A percentile compares a stretch with the other conserved stretches of the same genome.
Conservation (phyloP, 2,888 invertebrate species). For the Tridacna gigas region DNA sequence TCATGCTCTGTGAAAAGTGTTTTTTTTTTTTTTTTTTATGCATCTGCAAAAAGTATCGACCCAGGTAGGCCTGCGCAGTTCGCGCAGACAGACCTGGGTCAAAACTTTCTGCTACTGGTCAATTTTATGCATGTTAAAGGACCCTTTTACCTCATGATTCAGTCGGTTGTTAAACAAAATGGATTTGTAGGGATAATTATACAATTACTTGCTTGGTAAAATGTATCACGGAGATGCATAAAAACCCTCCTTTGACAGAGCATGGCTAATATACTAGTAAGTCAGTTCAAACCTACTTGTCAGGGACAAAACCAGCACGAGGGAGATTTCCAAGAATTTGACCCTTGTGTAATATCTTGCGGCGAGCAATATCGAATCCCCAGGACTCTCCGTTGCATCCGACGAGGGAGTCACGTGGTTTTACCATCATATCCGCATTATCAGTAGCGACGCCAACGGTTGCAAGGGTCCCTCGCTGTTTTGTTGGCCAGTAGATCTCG, state of each 20-base stretch:
- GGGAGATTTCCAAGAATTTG: slow-evolving; percentile 45
- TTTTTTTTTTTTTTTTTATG: no score
- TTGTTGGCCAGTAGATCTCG: slow-evolving; percentile 54
- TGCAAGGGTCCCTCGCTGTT: slow-evolving; percentile 44
- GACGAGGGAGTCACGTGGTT: slow-evolving; percentile 60
- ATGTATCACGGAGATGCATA: no score
- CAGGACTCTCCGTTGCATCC: slow-evolving; percentile 53
- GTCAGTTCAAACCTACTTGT: slow-evolving; percentile 43
- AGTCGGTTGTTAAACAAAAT: no score
- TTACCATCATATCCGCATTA: slow-evolving; percentile 53
- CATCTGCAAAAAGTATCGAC: no score
- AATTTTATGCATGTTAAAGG: no score
- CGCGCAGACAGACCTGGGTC: no score
- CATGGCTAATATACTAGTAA: neutral
- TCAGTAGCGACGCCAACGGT: slow-evolving; percentile 58
- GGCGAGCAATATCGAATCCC: slow-evolving; percentile 57
- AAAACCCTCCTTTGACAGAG: no score
- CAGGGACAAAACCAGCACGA: slow-evolving; percentile 41
- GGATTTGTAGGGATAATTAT: no score
- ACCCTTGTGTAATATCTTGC: slow-evolving; percentile 53
- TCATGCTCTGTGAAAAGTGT: no score
- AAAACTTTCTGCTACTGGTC: no score
- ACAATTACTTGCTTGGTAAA: neutral
- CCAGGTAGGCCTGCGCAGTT: no score
- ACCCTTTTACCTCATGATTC: no score